phyloP scores from a whole-genome alignment of 2,888 invertebrate species.

The Dugesia japonica region DNA sequence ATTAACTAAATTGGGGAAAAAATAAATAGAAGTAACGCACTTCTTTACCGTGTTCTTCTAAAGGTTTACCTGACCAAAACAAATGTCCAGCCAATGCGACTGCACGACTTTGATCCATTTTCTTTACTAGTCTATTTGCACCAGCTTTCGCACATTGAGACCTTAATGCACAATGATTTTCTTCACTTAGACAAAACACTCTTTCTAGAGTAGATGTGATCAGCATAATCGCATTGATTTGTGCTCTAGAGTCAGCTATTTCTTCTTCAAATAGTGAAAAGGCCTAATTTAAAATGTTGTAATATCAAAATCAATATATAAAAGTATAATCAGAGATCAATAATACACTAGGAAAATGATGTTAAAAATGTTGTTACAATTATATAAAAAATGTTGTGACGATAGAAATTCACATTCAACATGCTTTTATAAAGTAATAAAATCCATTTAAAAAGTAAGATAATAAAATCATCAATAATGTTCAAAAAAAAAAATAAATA shows the following conservation, averaged over 20 bases:
- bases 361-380: no score
- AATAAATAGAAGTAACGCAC: slow-evolving; percentile 36
- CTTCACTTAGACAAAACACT: slow-evolving; percentile 79
- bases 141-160: slow-evolving; percentile 78
- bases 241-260: slow-evolving; percentile 59
- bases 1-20: no score
- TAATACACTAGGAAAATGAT: neutral
- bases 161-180: slow-evolving; percentile 84
- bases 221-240: slow-evolving; percentile 79
- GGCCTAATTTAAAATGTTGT: slow-evolving; percentile 52
- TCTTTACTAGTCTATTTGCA: slow-evolving; percentile 82
- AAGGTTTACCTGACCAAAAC: slow-evolving; percentile 70
- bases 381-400: no score
- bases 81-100: slow-evolving; percentile 81
- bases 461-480: no score
- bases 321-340: no score
- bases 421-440: no score
- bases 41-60: slow-evolving; percentile 39
- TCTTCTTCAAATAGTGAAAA: slow-evolving; percentile 95
- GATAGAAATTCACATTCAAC: no score
- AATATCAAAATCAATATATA: neutral
- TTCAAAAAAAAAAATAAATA: no score
- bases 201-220: slow-evolving; percentile 87
- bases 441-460: no score
- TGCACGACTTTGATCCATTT: slow-evolving; percentile 90